Base-by-base conservation (phyloP, 1,140 invertebrate genomes). In the Temnothorax curvispinosus region DNA sequence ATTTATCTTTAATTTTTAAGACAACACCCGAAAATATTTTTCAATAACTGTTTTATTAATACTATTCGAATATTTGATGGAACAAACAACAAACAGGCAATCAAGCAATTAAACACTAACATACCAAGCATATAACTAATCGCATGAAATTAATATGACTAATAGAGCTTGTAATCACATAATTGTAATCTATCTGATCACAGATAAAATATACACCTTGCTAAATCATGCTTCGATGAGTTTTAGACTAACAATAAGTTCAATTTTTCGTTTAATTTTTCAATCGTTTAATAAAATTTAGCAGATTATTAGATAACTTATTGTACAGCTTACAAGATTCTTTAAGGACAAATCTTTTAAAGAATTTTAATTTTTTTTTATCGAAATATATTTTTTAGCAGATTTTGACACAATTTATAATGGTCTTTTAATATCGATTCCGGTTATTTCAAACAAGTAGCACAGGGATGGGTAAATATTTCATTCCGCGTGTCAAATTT, bases 401-500 rank as follows among this genome's bases (percentile, higher is more conserved):
- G 9, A 47, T 69, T 65, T 54, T 47, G n/a, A 18, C 15, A 41
- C n/a, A 27, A 18, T 72, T 60, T 47, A 47, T 54, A 74, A 72
- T 54, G 18, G 21, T 47, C 52, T 71, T 72, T 71, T 72, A 72
- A 82, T 58, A 72, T 72, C 47, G 11, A 82, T 27, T 4, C 4
- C 32, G 35, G 47, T 35, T 65, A 72, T 82, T 72, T 58, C 54
- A 72, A 82, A 60, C 52, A 82, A 44, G 27, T 72, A 72, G 67
- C 72, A 82, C 21, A 72, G 41, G 32, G 9, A 69, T 47, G 65
- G 47, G 18, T 47, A 60, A 82, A 82, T 72, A 82, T 82, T 82
- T 82, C 54, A 82, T 82, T 82, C 41, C 41, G 54, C 27, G 41
- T 60, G 80, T 82, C 67, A 74, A 58, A 82, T 72, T 74, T 74